Conservation (phyloP, 2,888 invertebrate genomes). For the Petrophora chlorosata region DNA sequence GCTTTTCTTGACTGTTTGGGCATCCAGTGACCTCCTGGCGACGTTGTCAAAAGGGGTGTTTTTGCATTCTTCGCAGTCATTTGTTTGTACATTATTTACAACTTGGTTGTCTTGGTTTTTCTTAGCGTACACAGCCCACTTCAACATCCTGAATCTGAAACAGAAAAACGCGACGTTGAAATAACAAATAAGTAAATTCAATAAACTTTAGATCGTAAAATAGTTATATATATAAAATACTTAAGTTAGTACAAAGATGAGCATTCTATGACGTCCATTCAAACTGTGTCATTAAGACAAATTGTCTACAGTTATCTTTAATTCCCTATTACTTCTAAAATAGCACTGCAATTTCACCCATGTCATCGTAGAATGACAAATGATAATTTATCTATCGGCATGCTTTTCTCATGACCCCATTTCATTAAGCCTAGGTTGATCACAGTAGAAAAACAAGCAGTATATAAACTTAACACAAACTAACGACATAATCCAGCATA, state of each 20-base stretch:
- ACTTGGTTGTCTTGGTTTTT: slow-evolving; percentile 67
- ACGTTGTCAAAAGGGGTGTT: slow-evolving; percentile 53
- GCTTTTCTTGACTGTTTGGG: slow-evolving; percentile 69
- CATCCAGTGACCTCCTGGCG: slow-evolving; percentile 68
- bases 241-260: too few species aligned
- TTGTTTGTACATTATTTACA: slow-evolving; percentile 47
- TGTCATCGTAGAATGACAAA: slow-evolving; percentile 31
- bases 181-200: not conserved
- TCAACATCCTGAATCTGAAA: slow-evolving; percentile 83
- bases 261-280: too few species aligned
- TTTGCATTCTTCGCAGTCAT: slow-evolving; percentile 46
- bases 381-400: slow-evolving; percentile 26
- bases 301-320: too few species aligned
- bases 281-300: too few species aligned
- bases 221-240: too few species aligned
- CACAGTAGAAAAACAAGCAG: not conserved
- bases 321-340: slow-evolving; percentile 13
- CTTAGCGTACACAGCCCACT: slow-evolving; percentile 84
- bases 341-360: slow-evolving; percentile 23
- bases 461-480: too few species aligned
- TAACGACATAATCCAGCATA: too few species aligned
- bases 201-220: too few species aligned
- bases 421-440: not conserved
- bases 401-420: slow-evolving; percentile 27
- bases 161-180: slow-evolving; percentile 13